Conservation (phyloP, 2,113 vertebrate genomes). For the Proteles cristata region DNA sequence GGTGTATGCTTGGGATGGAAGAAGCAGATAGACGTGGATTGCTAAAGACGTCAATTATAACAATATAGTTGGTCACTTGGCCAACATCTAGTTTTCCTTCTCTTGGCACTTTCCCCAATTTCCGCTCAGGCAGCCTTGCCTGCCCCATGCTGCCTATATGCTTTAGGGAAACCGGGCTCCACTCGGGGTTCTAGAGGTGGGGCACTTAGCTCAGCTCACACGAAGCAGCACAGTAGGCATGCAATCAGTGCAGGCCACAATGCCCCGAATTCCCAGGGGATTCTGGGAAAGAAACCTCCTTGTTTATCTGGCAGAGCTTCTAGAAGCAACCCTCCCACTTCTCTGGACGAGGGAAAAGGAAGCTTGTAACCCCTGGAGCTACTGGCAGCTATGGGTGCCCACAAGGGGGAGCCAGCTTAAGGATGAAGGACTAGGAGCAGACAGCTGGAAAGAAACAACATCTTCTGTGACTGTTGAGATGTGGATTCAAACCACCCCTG, state of each 20-base stretch:
- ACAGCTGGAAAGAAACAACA: not conserved
- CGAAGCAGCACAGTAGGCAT: not conserved
- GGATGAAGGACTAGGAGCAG: not conserved
- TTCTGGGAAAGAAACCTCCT: slow-evolving; percentile 28
- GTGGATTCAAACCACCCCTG: not conserved
- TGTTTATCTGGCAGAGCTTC: not conserved
- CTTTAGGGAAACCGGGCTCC: not conserved
- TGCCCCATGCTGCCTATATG: not conserved
- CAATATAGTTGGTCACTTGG: not conserved
- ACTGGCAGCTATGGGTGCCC: not conserved
- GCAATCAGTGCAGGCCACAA: not conserved
- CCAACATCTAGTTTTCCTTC: not conserved
- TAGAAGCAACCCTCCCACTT: not conserved
- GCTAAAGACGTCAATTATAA: not conserved
- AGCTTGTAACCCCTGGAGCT: not conserved
- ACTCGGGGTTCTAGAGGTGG: not conserved
- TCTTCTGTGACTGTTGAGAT: not conserved
- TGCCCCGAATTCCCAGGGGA: not conserved
- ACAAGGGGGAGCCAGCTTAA: slow-evolving; percentile 64
- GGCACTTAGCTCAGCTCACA: not conserved
- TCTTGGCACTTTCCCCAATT: not conserved
- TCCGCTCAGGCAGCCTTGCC: not conserved
- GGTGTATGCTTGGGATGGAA: not conserved
- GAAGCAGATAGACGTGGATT: not conserved
- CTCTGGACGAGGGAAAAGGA: not conserved